Percentiles rank a stretch among this genome's conserved stretches.
These are phyloP conservation scores for Haliclystus octoradiatus DNA, from an alignment of 30 jellyfish, hydroid and myxozoan genomes.

Conservation along the genomic window DNA sequence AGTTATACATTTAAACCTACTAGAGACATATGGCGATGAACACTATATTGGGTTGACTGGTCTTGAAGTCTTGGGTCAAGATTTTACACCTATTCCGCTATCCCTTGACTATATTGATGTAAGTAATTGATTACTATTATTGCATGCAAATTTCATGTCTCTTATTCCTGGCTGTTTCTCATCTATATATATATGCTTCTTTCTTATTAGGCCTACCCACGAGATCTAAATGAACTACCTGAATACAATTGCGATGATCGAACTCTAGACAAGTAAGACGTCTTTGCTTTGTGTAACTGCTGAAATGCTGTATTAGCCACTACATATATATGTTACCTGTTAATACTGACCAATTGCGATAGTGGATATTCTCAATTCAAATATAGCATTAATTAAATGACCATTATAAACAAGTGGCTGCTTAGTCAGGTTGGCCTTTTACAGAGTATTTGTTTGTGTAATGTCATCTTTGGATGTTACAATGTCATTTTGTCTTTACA, in stretches of 20 bases:
- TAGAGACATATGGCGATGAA: constrained; percentile 90
- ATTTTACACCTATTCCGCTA: constrained; percentile 37
- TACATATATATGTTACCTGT: too few relatives aligned
- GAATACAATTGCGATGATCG: constrained; percentile 90
- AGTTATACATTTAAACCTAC: constrained; percentile 46
- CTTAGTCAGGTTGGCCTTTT: too few relatives aligned
- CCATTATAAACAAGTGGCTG: too few relatives aligned
- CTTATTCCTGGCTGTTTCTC: not conserved
- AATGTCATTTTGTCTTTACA: too few relatives aligned
- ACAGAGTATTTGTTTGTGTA: too few relatives aligned
- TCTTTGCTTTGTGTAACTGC: not conserved
- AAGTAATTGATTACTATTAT: not conserved
- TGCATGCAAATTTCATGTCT: not conserved
- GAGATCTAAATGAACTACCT: constrained; percentile 77
- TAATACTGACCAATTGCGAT: too few relatives aligned
- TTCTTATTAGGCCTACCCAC: constrained; percentile 67
- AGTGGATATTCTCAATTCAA: too few relatives aligned
- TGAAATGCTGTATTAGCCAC: not conserved
- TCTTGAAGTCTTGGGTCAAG: constrained; percentile 66
- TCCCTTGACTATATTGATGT: constrained; percentile 24
- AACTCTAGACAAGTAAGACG: constrained; percentile 77
- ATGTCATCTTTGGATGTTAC: too few relatives aligned
- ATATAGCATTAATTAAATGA: too few relatives aligned
- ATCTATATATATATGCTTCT: constrained; percentile 4
- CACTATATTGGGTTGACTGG: constrained; percentile 94